Conservation (phyloP, 1,140 invertebrate species). For the Steinernema feltiae region DNA sequence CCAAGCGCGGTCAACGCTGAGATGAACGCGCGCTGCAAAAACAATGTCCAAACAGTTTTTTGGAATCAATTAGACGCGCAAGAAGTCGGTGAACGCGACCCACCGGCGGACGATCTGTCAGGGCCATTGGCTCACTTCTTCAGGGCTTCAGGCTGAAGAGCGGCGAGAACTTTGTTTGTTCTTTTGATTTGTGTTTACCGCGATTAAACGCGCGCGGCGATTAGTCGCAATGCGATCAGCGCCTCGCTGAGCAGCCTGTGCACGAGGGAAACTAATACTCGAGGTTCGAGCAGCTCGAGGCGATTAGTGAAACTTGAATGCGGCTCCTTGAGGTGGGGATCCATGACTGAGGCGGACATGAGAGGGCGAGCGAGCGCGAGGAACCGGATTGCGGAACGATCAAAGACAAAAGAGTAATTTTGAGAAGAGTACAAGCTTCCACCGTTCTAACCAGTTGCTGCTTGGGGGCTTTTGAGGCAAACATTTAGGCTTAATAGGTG, state of each 20-base stretch:
- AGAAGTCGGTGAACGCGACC: background rate
- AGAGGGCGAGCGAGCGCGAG: background rate
- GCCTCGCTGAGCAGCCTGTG: too few relatives aligned
- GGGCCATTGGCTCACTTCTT: too few relatives aligned
- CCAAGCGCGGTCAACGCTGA: background rate
- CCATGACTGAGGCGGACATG: background rate
- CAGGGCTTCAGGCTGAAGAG: too few relatives aligned
- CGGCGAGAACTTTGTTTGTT: slow-evolving; percentile 15
- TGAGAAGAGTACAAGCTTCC: too few relatives aligned
- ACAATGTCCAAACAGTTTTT: background rate
- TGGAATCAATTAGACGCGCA: background rate
- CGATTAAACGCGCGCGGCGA: slow-evolving; percentile 3
- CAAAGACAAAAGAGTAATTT: too few relatives aligned
- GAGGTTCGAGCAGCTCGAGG: background rate
- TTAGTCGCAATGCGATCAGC: too few relatives aligned
- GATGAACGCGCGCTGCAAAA: background rate
- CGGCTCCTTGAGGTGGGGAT: background rate
- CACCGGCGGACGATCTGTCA: too few relatives aligned
- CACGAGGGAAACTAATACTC: background rate
- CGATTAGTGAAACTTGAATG: background rate
- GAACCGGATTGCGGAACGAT: background rate
- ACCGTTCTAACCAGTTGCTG: too few relatives aligned
- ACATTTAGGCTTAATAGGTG: too few relatives aligned
- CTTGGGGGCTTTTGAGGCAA: too few relatives aligned
- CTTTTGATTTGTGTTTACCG: background rate